These are phyloP conservation scores for Crossocerus cetratus DNA, from an alignment of 2,888 invertebrate genomes.

Conservation along the genomic window DNA sequence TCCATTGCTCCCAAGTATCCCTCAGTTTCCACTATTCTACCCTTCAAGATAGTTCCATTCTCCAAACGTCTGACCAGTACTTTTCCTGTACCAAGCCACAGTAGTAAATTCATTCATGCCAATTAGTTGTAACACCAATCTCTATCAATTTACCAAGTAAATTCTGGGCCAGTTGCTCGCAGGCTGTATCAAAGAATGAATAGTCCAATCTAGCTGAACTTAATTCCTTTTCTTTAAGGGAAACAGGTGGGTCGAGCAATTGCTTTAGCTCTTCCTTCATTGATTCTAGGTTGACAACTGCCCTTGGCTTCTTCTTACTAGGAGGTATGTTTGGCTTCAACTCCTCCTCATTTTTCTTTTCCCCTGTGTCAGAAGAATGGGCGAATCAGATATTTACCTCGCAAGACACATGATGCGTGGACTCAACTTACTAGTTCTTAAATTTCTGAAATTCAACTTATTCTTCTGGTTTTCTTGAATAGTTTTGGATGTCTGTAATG, in stretches of 20 bases:
- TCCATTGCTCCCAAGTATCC: constrained; percentile 84
- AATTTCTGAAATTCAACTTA: constrained; percentile 30
- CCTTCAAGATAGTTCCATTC: constrained; percentile 79
- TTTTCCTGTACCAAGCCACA: constrained; percentile 77
- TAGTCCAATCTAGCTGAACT: constrained; percentile 63
- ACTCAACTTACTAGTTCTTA: constrained; percentile 30
- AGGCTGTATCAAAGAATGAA: constrained; percentile 76
- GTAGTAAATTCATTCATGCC: not conserved
- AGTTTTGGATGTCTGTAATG: not conserved
- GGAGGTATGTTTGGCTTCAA: constrained; percentile 16
- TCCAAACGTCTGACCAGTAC: constrained; percentile 79
- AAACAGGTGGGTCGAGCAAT: constrained; percentile 71
- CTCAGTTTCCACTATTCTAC: constrained; percentile 86
- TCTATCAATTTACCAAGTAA: constrained; percentile 75
- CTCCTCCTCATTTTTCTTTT: constrained; percentile 4
- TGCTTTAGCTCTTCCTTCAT: constrained; percentile 69
- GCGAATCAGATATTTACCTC: not conserved
- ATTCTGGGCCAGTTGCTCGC: constrained; percentile 79
- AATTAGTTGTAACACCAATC: not conserved
- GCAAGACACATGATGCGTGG: not conserved
- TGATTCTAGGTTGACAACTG: constrained; percentile 59
- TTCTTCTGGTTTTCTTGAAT: not conserved
- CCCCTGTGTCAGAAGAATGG: not conserved
- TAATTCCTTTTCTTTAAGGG: constrained; percentile 64
- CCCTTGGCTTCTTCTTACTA: constrained; percentile 49